phyloP scores from a whole-genome alignment of 2,113 vertebrate species.

The Sander lucioperca region DNA sequence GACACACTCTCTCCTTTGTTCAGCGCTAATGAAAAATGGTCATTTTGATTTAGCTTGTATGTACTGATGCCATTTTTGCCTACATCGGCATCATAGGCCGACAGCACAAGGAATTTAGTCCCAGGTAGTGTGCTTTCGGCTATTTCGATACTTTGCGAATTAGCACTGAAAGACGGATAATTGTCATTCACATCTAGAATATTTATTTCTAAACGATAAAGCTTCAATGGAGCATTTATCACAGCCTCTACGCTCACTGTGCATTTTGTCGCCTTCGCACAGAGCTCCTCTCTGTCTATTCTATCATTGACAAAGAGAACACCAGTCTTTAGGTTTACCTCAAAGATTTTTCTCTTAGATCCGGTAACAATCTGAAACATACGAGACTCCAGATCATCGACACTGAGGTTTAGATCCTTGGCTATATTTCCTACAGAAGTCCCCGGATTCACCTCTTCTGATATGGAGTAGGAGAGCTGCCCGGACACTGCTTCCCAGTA shows the following conservation, averaged over 20 bases:
- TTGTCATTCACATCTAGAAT: constrained; percentile 78
- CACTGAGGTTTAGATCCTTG: constrained; percentile 71
- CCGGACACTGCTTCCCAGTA: constrained; percentile 7
- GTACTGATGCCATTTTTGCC: constrained; percentile 72
- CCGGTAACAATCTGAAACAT: constrained; percentile 70
- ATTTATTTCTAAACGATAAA: constrained; percentile 67
- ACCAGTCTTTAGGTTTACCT: constrained; percentile 75
- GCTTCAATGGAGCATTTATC: constrained; percentile 61
- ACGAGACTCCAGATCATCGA: constrained; percentile 67
- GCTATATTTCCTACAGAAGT: constrained; percentile 79
- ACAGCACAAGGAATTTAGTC: constrained; percentile 67
- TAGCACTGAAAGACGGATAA: constrained; percentile 62
- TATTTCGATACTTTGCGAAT: constrained; percentile 54
- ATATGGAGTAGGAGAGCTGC: constrained; percentile 76
- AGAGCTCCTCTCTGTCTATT: constrained; percentile 79
- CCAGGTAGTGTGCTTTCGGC: constrained; percentile 54
- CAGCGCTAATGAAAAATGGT: constrained; percentile 64
- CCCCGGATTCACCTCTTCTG: constrained; percentile 76
- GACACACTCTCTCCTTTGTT: constrained; percentile 75
- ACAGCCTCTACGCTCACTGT: constrained; percentile 68
- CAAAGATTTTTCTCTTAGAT: constrained; percentile 69
- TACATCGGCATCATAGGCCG: constrained; percentile 76
- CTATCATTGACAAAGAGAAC: constrained; percentile 68
- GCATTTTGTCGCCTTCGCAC: constrained; percentile 53
- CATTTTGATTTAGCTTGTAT: constrained; percentile 75